phyloP scores from a whole-genome alignment of 92 coral and sea anemone genomes.

The Parazoanthus swiftii region DNA sequence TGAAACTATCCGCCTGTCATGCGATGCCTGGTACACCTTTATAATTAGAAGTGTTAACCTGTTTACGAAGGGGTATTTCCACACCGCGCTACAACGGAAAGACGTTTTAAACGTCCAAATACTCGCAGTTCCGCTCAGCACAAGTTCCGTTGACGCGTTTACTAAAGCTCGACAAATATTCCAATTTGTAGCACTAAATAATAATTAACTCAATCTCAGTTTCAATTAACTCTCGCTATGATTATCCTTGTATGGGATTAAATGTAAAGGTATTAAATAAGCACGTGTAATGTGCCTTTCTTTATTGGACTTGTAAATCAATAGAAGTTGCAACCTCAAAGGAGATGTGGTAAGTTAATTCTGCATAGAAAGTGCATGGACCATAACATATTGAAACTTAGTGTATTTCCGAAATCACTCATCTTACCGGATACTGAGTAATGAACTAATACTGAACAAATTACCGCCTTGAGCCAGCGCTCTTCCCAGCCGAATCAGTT shows the following conservation, averaged over 20 bases:
- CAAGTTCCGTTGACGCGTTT: not conserved
- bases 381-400: not conserved
- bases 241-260: not conserved
- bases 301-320: not conserved
- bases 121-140: not conserved
- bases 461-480: not conserved
- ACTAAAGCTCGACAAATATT: not conserved
- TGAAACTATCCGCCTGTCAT: not conserved
- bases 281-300: not conserved
- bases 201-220: not conserved
- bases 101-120: not conserved
- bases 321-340: not conserved
- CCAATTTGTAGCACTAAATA: not conserved
- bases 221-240: not conserved
- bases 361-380: not conserved
- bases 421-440: not conserved
- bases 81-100: conserved; percentile 5
- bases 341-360: not conserved
- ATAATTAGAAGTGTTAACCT: not conserved
- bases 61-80: conserved; percentile 1
- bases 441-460: not conserved
- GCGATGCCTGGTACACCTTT: not conserved
- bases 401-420: conserved; percentile 3
- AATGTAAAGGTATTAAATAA: not conserved
- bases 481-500: conserved; percentile 13